Percentiles rank a stretch among this genome's conserved stretches.
phyloP scores from a whole-genome alignment of 2,888 invertebrate genomes.

The Blastobasis lacticolella region DNA sequence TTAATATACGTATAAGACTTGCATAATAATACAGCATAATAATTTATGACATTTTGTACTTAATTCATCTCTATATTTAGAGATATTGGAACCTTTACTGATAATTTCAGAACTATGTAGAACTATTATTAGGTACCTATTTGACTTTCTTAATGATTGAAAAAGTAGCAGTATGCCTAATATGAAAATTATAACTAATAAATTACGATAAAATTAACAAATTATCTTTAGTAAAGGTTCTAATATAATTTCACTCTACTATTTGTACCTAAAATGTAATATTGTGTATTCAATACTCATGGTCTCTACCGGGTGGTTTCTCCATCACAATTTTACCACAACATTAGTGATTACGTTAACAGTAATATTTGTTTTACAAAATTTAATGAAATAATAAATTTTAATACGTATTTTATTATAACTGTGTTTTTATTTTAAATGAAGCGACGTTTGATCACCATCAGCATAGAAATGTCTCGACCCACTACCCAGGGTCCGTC shows the following conservation, averaged over 20 bases:
- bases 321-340: conserved; percentile 67
- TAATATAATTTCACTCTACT: neutral
- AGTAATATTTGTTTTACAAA: conserved; percentile 57
- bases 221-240: too few species aligned
- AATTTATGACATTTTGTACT: conserved; percentile 4
- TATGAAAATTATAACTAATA: neutral
- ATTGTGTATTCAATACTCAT: conserved; percentile 43
- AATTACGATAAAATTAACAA: too few species aligned
- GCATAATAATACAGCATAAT: conserved; percentile 16
- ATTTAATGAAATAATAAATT: conserved; percentile 50
- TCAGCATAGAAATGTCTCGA: too few species aligned
- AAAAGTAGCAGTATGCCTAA: neutral
- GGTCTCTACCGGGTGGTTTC: conserved; percentile 39
- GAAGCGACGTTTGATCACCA: neutral
- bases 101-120: neutral
- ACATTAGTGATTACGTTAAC: conserved; percentile 56
- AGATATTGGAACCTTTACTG: neutral
- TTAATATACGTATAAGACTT: conserved; percentile 36
- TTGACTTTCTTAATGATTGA: too few species aligned
- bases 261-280: neutral
- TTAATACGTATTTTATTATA: conserved; percentile 15
- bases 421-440: neutral
- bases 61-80: conserved; percentile 5
- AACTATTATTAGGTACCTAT: too few species aligned
- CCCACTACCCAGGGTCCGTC: too few species aligned